Conservation (phyloP, 2,888 invertebrate genomes). For the Macrostomum cliftonense region DNA sequence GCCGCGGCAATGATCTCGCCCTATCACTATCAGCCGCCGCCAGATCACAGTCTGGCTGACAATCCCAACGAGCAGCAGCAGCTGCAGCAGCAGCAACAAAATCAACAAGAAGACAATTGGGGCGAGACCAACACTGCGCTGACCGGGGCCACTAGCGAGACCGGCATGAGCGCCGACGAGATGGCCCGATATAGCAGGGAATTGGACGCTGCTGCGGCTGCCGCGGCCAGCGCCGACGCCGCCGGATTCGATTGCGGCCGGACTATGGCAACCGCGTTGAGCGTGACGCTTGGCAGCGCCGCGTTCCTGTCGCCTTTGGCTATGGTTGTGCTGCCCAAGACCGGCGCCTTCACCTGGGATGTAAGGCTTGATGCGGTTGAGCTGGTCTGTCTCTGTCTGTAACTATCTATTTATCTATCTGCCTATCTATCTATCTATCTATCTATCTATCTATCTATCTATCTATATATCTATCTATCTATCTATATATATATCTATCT, state of each 20-base stretch:
- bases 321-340: conserved; percentile 80
- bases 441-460: too few species aligned
- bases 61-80: conserved; percentile 71
- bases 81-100: conserved; percentile 46
- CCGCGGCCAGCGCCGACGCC: conserved; percentile 15
- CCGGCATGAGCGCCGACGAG: conserved; percentile 78
- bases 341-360: conserved; percentile 31
- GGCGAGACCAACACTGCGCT: conserved; percentile 80
- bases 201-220: conserved; percentile 8
- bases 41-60: conserved; percentile 16
- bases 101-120: conserved; percentile 73
- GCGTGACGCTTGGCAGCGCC: conserved; percentile 56
- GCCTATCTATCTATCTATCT: too few species aligned
- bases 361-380: too few species aligned
- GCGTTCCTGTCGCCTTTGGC: conserved; percentile 77
- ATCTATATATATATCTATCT: too few species aligned
- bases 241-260: conserved; percentile 30
- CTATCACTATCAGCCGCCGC: too few species aligned
- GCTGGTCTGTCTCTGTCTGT: too few species aligned
- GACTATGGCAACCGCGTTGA: conserved; percentile 61
- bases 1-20: too few species aligned
- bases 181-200: conserved; percentile 20
- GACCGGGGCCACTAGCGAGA: conserved; percentile 85
- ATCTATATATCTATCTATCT: too few species aligned
- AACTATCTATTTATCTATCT: too few species aligned